A percentile compares a stretch with the other conserved stretches of the same genome.
These are phyloP conservation scores for Anguilla rostrata DNA, from an alignment of 2,113 vertebrate species.

Conservation along the genomic window DNA sequence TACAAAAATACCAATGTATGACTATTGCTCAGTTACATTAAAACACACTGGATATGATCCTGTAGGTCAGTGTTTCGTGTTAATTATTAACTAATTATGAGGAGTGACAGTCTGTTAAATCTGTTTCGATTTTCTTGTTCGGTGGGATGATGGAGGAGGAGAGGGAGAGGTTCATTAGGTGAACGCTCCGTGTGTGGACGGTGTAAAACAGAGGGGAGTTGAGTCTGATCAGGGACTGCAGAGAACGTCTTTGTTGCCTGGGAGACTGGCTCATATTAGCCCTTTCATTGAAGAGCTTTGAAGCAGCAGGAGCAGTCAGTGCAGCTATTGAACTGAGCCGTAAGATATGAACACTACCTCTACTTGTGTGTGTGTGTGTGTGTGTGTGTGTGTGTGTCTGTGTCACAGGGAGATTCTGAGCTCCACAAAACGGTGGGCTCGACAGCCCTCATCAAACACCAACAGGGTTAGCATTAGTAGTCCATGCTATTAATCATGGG, in stretches of 20 bases:
- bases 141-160: constrained; percentile 5
- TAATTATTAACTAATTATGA: neutral
- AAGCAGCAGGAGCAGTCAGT: constrained; percentile 51
- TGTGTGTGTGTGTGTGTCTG: neutral
- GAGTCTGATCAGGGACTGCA: constrained; percentile 47
- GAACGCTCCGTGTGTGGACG: constrained; percentile 43
- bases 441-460: constrained; percentile 22
- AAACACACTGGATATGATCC: neutral
- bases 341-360: constrained; percentile 21
- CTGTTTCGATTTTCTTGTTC: neutral
- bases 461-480: constrained; percentile 51
- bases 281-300: constrained; percentile 54
- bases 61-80: neutral
- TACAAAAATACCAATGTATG: neutral
- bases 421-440: neutral
- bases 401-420: neutral
- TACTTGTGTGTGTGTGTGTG: neutral
- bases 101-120: neutral
- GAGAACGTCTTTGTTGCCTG: constrained; percentile 42
- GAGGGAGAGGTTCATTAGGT: constrained; percentile 45
- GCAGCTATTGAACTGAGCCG: constrained; percentile 57
- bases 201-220: constrained; percentile 41
- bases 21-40: neutral
- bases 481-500: constrained; percentile 39
- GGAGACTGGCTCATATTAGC: constrained; percentile 57